Percentiles rank a stretch among this genome's conserved stretches.
Conservation (phyloP, 2,113 vertebrate species). For the Gadus macrocephalus region DNA sequence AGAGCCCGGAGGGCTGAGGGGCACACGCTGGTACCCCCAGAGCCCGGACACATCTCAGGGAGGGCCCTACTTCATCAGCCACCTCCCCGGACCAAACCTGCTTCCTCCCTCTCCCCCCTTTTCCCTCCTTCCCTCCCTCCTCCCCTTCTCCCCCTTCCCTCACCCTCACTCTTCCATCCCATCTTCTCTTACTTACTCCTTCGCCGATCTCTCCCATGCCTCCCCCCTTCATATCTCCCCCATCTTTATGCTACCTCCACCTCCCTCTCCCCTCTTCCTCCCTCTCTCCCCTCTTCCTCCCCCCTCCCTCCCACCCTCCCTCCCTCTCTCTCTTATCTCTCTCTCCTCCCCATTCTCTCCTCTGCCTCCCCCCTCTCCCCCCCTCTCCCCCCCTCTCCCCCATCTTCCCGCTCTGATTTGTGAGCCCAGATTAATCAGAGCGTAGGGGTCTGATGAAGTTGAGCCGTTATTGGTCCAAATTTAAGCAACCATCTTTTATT, state of each 20-base stretch:
- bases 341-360: too few relatives aligned
- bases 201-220: conserved; percentile 7
- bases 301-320: too few relatives aligned
- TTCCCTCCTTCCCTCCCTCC: too few relatives aligned
- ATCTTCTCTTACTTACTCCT: neutral
- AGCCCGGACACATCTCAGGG: conserved; percentile 70
- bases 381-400: neutral
- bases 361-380: neutral
- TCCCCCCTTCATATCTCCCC: conserved; percentile 26
- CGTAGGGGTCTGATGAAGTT: conserved; percentile 94
- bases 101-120: conserved; percentile 36
- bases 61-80: conserved; percentile 88
- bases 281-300: too few relatives aligned
- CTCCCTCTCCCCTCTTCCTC: neutral
- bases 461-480: conserved; percentile 99
- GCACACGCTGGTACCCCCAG: conserved; percentile 34
- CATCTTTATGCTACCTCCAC: neutral
- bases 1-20: too few relatives aligned
- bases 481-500: conserved; percentile 99
- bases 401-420: conserved; percentile 87
- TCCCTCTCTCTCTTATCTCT: too few relatives aligned
- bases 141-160: too few relatives aligned
- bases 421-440: conserved; percentile 99
- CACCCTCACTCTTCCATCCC: neutral
- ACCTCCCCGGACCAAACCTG: conserved; percentile 26